These are phyloP conservation scores for Tenrec ecaudatus DNA, from an alignment of 2,113 vertebrate species.

Conservation along the genomic window DNA sequence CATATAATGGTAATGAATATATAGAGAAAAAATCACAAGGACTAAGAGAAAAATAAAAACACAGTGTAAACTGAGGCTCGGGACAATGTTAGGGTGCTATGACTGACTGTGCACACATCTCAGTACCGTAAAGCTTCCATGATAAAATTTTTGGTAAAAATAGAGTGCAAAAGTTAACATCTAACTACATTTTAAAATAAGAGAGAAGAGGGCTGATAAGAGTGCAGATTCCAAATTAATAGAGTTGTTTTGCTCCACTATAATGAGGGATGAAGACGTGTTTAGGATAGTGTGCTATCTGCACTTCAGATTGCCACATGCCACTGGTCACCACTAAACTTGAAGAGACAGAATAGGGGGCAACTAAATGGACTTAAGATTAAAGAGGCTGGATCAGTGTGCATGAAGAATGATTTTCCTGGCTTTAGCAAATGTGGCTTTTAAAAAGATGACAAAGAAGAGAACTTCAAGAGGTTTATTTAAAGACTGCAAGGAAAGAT, in stretches of 20 bases:
- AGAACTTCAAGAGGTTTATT: conserved; percentile 10
- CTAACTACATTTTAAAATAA: conserved; percentile 62
- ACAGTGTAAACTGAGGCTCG: conserved; percentile 48
- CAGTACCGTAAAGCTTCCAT: conserved; percentile 51
- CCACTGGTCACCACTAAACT: conserved; percentile 30
- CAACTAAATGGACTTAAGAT: background rate
- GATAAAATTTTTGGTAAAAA: conserved; percentile 62
- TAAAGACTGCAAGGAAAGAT: conserved; percentile 12
- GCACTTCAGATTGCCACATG: conserved; percentile 22
- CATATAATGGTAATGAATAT: conserved; percentile 76
- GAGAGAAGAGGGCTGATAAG: conserved; percentile 42
- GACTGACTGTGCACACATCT: conserved; percentile 19
- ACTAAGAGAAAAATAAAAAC: conserved; percentile 76
- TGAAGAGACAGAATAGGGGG: conserved; percentile 40
- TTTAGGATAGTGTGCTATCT: background rate
- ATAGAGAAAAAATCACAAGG: conserved; percentile 73
- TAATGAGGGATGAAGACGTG: conserved; percentile 21
- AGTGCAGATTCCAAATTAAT: conserved; percentile 64
- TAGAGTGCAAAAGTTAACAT: conserved; percentile 51
- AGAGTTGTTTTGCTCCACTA: conserved; percentile 67
- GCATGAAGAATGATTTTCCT: conserved; percentile 56
- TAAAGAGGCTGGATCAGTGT: conserved; percentile 41
- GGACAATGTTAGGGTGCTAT: conserved; percentile 72
- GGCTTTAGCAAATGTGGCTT: conserved; percentile 14
- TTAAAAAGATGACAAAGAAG: conserved; percentile 47